Conservation (phyloP, 2,888 invertebrate species). For the Dorcus hopei region DNA sequence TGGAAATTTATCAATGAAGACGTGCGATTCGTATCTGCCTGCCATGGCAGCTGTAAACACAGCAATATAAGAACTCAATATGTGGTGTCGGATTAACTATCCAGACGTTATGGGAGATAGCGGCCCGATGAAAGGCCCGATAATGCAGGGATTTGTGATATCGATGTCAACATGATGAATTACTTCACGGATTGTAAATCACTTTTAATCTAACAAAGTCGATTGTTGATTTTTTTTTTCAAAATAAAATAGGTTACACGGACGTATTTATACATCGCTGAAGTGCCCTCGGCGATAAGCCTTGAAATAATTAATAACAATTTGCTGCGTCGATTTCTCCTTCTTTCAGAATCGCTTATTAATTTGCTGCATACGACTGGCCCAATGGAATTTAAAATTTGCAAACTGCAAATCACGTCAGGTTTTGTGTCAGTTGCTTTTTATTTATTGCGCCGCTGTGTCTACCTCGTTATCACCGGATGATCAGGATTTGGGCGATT, state of each 20-base stretch:
- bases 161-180: constrained; percentile 50
- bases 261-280: no score
- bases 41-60: constrained; percentile 1
- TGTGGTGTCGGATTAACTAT: constrained; percentile 42
- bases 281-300: no score
- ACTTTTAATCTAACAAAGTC: constrained; percentile 48
- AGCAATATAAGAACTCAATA: constrained; percentile 18
- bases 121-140: constrained; percentile 46
- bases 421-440: no score
- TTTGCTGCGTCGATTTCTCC: no score
- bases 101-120: constrained; percentile 46
- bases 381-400: no score
- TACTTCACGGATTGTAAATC: constrained; percentile 51
- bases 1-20: not conserved
- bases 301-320: no score
- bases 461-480: no score
- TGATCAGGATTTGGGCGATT: no score
- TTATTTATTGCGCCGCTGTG: no score
- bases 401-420: no score
- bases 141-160: constrained; percentile 51
- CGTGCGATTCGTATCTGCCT: not conserved
- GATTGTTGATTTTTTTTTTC: constrained; percentile 35
- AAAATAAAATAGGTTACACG: not conserved
- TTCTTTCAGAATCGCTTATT: no score
- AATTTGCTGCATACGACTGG: no score